Percentiles rank a stretch among this genome's conserved stretches.
Evolutionary conservation across 2,888 invertebrate genomes (phyloP).

Genomic region (Blastobasis lacticolella): DNA sequence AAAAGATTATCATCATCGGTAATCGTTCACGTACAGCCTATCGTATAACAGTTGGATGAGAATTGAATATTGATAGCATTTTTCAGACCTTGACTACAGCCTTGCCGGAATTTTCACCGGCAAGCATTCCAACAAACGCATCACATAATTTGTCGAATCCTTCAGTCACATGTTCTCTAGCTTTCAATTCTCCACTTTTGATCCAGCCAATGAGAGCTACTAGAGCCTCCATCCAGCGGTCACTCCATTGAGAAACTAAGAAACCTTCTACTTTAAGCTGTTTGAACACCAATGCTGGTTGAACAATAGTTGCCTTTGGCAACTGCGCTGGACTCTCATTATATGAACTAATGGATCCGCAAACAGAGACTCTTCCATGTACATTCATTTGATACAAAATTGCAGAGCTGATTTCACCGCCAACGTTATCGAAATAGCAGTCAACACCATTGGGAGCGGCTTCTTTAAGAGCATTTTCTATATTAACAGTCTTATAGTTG

Average conservation of each 20-base stretch:
- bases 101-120: slow-evolving; percentile 70
- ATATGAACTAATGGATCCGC: slow-evolving; percentile 48
- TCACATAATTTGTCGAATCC: slow-evolving; percentile 78
- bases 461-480: slow-evolving; percentile 71
- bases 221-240: slow-evolving; percentile 74
- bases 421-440: slow-evolving; percentile 85
- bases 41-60: no score
- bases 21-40: no score
- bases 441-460: slow-evolving; percentile 81
- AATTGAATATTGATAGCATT: slow-evolving; percentile 64
- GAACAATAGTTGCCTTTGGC: slow-evolving; percentile 58
- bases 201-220: slow-evolving; percentile 75
- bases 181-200: slow-evolving; percentile 77
- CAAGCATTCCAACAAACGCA: slow-evolving; percentile 73
- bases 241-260: slow-evolving; percentile 51
- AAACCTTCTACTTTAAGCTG: slow-evolving; percentile 80
- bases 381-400: slow-evolving; percentile 76
- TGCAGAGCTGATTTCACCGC: slow-evolving; percentile 76
- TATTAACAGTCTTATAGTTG: slow-evolving; percentile 80
- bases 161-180: slow-evolving; percentile 76
- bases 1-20: no score
- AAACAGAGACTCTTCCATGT: slow-evolving; percentile 30
- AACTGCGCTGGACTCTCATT: slow-evolving; percentile 28
- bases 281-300: slow-evolving; percentile 69
- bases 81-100: slow-evolving; percentile 70